Evolutionary conservation across 1,140 invertebrate genomes (phyloP).

Genomic region (Potamilus streckersoni): DNA sequence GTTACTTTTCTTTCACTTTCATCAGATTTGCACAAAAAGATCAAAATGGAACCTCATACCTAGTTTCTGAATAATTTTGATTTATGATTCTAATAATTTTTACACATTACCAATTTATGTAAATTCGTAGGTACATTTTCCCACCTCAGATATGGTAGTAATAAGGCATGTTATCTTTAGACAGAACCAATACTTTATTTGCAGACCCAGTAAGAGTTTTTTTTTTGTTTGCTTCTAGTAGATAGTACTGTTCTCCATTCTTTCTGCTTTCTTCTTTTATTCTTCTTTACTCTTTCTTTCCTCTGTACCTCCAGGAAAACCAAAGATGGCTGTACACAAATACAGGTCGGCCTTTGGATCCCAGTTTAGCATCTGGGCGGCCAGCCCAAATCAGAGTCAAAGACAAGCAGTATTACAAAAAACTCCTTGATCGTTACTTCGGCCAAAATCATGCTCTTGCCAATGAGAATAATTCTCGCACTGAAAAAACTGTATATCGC

Average conservation of each 20-base stretch:
- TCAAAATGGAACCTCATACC: too few species aligned
- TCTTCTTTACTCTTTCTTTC: neutral
- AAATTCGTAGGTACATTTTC: too few species aligned
- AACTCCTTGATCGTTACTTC: constrained; percentile 60
- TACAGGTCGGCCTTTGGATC: constrained; percentile 33
- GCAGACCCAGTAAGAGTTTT: too few species aligned
- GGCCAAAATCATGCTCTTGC: constrained; percentile 58
- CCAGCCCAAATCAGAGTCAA: constrained; percentile 52
- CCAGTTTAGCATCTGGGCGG: constrained; percentile 38
- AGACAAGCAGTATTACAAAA: constrained; percentile 62
- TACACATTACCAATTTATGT: too few species aligned
- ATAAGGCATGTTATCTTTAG: too few species aligned
- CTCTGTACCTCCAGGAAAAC: constrained; percentile 37
- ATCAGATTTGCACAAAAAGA: constrained; percentile 23
- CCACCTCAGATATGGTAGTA: too few species aligned
- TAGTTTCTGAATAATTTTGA: too few species aligned
- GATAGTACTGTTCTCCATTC: too few species aligned
- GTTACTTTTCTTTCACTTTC: constrained; percentile 14
- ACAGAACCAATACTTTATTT: too few species aligned
- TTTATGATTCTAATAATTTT: too few species aligned
- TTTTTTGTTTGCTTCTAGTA: too few species aligned
- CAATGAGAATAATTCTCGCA: constrained; percentile 41
- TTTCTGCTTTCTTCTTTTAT: too few species aligned
- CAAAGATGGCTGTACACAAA: constrained; percentile 52
- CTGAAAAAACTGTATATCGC: constrained; percentile 33